A percentile compares a stretch with the other conserved stretches of the same genome.
These are phyloP conservation scores for Apteryx mantelli DNA, from an alignment of 2,113 vertebrate species.

Conservation along the genomic window DNA sequence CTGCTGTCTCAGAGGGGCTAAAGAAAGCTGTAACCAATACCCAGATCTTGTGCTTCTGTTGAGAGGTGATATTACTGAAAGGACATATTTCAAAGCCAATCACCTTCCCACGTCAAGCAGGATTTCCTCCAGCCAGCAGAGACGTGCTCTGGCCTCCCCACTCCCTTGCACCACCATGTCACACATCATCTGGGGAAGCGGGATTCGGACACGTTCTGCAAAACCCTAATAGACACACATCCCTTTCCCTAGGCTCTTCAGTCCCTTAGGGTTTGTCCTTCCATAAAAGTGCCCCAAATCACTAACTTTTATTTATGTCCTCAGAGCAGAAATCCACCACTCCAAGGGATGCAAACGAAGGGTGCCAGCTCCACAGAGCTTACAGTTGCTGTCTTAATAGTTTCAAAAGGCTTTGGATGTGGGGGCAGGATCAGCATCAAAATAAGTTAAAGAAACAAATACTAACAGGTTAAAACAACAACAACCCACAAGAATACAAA, in stretches of 20 bases:
- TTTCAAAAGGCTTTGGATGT: neutral
- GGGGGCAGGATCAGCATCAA: neutral
- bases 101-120: neutral
- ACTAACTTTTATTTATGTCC: neutral
- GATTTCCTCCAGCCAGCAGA: neutral
- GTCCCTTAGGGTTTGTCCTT: neutral
- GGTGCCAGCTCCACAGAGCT: neutral
- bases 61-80: neutral
- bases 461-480: slow-evolving; percentile 36
- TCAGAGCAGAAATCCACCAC: neutral
- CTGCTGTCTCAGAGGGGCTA: neutral
- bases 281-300: neutral
- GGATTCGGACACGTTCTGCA: neutral
- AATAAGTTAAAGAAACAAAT: slow-evolving; percentile 48
- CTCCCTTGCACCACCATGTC: neutral
- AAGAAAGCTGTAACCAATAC: neutral
- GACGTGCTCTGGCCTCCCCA: neutral
- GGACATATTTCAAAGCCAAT: neutral
- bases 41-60: neutral
- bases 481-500: slow-evolving; percentile 21
- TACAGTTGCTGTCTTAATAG: neutral
- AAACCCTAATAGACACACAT: neutral
- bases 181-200: rapidly evolving
- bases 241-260: neutral
- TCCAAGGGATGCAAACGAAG: neutral